These are phyloP conservation scores for Amblyraja radiata DNA, from an alignment of 2,797 vertebrate species.

Conservation along the genomic window DNA sequence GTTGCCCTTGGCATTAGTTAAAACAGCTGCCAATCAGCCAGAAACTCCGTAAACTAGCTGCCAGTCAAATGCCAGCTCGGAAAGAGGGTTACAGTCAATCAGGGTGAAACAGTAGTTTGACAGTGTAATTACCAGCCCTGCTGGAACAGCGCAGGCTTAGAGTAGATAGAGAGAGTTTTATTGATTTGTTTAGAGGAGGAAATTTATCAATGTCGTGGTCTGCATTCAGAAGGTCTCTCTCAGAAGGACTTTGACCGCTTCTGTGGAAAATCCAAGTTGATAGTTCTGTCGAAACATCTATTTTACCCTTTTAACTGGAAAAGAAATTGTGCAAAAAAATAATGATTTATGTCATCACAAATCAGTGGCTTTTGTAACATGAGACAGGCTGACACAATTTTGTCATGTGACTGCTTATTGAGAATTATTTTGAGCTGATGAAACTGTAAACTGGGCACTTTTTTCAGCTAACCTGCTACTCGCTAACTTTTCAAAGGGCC, in stretches of 20 bases:
- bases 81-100: slow-evolving; percentile 52
- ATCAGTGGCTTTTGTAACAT: slow-evolving; percentile 33
- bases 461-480: slow-evolving; percentile 13
- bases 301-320: slow-evolving; percentile 58
- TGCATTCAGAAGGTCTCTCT: slow-evolving; percentile 52
- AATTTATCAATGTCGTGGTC: slow-evolving; percentile 74
- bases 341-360: slow-evolving; percentile 35
- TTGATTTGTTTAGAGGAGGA: slow-evolving; percentile 76
- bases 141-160: slow-evolving; percentile 61
- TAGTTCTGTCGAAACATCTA: slow-evolving; percentile 53
- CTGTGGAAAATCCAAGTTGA: slow-evolving; percentile 46
- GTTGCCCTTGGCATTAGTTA: slow-evolving; percentile 64
- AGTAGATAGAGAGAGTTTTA: slow-evolving; percentile 75
- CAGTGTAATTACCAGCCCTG: slow-evolving; percentile 94
- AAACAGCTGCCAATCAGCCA: slow-evolving; percentile 73
- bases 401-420: slow-evolving; percentile 21
- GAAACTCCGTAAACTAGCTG: slow-evolving; percentile 56
- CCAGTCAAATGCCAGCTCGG: slow-evolving; percentile 62
- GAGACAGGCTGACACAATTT: slow-evolving; percentile 27
- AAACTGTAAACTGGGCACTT: slow-evolving; percentile 20
- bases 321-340: slow-evolving; percentile 20
- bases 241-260: slow-evolving; percentile 56
- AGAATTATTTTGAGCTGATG: slow-evolving; percentile 10
- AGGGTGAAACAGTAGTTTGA: slow-evolving; percentile 65
- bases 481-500: not conserved